phyloP scores from a whole-genome alignment of 2,888 invertebrate species.

The Microplitis deprimator region DNA sequence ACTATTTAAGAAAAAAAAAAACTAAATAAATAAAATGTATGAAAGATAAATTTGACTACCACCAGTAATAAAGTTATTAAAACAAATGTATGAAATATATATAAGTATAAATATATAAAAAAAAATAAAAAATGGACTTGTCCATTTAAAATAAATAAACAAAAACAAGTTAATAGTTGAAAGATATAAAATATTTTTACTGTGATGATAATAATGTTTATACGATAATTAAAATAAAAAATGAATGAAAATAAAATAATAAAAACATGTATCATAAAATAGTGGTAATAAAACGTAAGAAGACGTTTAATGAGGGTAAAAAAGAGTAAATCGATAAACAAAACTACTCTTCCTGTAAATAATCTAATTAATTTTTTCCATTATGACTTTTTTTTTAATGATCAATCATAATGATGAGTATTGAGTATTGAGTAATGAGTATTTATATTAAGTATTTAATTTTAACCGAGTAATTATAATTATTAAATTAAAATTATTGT shows the following conservation, averaged over 20 bases:
- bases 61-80: neutral
- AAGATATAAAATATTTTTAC: conserved; percentile 62
- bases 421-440: neutral
- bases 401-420: conserved; percentile 32
- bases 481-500: neutral
- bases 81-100: conserved; percentile 36
- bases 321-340: conserved; percentile 48
- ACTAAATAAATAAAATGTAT: no score
- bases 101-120: conserved; percentile 44
- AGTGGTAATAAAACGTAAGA: conserved; percentile 56
- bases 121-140: conserved; percentile 42
- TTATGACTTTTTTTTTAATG: conserved; percentile 38
- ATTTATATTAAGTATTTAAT: neutral
- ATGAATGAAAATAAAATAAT: conserved; percentile 49
- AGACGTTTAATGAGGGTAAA: conserved; percentile 58
- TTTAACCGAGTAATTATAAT: neutral
- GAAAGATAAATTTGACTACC: neutral
- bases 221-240: conserved; percentile 64
- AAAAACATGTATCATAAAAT: conserved; percentile 61
- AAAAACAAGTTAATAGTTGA: conserved; percentile 60
- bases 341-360: conserved; percentile 39
- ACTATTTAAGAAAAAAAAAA: conserved; percentile 60
- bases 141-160: conserved; percentile 45
- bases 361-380: conserved; percentile 51
- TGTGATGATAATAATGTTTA: conserved; percentile 72